Percentiles rank a stretch among this genome's conserved stretches.
Evolutionary conservation across 2,113 vertebrate species (phyloP).

Genomic region (Erythrolamprus reginae): DNA sequence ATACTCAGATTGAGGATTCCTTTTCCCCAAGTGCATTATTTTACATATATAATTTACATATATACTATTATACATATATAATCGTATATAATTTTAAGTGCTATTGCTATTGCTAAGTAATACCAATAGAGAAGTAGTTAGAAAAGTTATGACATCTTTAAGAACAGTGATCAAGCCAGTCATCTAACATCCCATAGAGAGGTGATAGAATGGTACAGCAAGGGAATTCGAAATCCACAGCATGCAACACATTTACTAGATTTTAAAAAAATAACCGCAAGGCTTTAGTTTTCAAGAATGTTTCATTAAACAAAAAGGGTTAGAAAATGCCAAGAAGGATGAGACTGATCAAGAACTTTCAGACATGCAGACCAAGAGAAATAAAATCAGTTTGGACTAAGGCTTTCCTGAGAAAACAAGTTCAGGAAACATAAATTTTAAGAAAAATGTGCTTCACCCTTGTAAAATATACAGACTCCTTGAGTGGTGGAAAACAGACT

Average conservation of each 20-base stretch:
- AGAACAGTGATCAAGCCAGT: background rate
- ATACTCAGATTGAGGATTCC: too few relatives aligned
- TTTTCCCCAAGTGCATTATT: too few relatives aligned
- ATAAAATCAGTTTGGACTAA: background rate
- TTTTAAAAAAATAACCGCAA: background rate
- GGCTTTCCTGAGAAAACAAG: background rate
- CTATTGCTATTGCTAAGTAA: background rate
- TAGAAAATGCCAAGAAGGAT: background rate
- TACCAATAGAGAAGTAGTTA: background rate
- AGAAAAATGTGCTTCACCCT: background rate
- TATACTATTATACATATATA: too few relatives aligned
- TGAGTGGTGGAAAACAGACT: background rate
- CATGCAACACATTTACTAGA: background rate
- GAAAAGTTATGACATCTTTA: background rate
- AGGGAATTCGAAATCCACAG: background rate
- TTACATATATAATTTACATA: too few relatives aligned
- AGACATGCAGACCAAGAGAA: background rate
- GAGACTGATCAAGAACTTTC: background rate
- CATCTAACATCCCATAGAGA: background rate
- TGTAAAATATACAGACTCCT: background rate
- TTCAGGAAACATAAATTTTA: background rate
- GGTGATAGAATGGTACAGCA: background rate
- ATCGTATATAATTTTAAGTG: too few relatives aligned
- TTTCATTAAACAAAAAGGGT: background rate
- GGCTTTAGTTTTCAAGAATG: background rate